Conservation (phyloP, 1,140 invertebrate genomes). For the Drosophila burlai region DNA sequence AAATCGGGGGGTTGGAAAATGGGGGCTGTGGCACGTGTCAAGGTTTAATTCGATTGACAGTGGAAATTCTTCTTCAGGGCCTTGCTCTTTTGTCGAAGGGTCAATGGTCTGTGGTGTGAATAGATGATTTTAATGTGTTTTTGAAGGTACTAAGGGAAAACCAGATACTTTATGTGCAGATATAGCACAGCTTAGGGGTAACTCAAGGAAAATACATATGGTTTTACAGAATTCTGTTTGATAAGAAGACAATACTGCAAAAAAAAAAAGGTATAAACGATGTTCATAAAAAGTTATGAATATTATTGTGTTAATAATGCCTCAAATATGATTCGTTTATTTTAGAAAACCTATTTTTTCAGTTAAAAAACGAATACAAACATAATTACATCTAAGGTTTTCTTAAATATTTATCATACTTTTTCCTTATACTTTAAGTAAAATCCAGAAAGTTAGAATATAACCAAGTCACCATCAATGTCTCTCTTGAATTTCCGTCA, state of each 20-base stretch:
- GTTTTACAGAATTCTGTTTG: background rate
- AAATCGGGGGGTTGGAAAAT: background rate
- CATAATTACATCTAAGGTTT: background rate
- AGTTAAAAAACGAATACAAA: background rate
- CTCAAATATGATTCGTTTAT: background rate
- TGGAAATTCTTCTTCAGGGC: background rate
- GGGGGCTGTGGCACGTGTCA: conserved; percentile 27
- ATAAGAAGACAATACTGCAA: background rate
- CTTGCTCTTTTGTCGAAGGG: background rate
- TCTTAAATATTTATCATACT: background rate
- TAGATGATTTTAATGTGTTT: background rate
- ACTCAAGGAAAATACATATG: background rate
- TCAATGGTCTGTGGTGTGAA: background rate
- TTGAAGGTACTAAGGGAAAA: background rate
- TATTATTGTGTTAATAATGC: background rate
- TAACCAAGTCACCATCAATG: background rate
- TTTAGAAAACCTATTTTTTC: background rate
- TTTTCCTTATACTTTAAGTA: background rate
- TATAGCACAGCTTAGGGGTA: background rate
- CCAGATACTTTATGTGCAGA: background rate
- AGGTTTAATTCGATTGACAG: conserved; percentile 23
- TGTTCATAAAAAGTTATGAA: background rate
- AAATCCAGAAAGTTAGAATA: background rate
- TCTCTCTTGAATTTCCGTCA: background rate
- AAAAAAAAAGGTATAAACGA: background rate